Evolutionary conservation across 2,888 invertebrate species (phyloP).

Genomic region (Troides oblongomaculatus): DNA sequence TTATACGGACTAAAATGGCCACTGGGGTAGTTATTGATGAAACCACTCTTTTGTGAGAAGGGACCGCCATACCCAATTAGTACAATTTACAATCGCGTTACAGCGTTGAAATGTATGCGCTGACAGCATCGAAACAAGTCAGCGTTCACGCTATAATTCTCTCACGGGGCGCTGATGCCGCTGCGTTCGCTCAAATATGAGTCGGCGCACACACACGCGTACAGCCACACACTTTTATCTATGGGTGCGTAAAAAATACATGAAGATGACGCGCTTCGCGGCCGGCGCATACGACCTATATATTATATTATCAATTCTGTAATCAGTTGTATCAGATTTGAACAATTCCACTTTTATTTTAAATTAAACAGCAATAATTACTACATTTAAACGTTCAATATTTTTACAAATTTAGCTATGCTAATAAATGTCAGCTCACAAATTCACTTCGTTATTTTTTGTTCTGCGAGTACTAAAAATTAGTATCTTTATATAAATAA

Average conservation of each 20-base stretch:
- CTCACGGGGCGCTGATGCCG: slow-evolving; percentile 61
- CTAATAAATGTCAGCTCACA: background rate
- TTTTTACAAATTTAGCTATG: background rate
- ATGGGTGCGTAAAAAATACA: slow-evolving; percentile 46
- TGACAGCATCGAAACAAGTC: slow-evolving; percentile 72
- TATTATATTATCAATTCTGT: slow-evolving; percentile 41
- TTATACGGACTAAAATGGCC: slow-evolving; percentile 56
- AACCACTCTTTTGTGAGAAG: slow-evolving; percentile 66
- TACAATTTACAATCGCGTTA: slow-evolving; percentile 73
- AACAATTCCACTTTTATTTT: background rate
- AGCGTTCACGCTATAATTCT: slow-evolving; percentile 74
- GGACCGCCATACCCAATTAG: slow-evolving; percentile 76
- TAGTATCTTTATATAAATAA: too few relatives aligned
- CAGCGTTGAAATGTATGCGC: slow-evolving; percentile 66
- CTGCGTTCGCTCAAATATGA: slow-evolving; percentile 69
- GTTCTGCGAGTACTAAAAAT: too few relatives aligned
- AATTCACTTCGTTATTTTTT: too few relatives aligned
- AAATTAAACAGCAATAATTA: background rate
- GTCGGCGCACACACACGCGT: slow-evolving; percentile 50
- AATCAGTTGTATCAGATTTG: slow-evolving; percentile 39
- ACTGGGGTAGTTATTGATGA: slow-evolving; percentile 62
- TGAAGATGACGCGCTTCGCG: slow-evolving; percentile 49
- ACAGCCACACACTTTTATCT: slow-evolving; percentile 48
- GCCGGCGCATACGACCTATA: slow-evolving; percentile 45
- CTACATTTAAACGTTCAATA: background rate